phyloP scores from a whole-genome alignment of 2,797 vertebrate genomes.

The Siniperca undulata region DNA sequence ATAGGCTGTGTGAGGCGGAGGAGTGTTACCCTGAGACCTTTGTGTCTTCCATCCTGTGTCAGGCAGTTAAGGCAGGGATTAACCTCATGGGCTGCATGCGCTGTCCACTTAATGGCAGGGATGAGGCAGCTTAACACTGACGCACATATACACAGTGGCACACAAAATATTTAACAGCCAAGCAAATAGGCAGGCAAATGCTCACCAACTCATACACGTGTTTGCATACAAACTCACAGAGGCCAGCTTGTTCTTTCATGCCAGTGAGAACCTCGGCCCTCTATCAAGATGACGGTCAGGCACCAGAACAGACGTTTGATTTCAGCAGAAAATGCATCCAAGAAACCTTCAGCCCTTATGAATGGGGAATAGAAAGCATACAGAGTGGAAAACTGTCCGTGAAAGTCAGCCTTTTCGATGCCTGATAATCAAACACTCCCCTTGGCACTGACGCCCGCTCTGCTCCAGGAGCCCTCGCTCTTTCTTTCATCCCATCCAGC shows the following conservation, averaged over 20 bases:
- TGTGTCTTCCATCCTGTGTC: slow-evolving; percentile 56
- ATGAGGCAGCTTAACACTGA: slow-evolving; percentile 32
- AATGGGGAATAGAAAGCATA: slow-evolving; percentile 73
- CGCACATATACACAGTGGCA: slow-evolving; percentile 3
- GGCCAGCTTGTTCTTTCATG: slow-evolving; percentile 63
- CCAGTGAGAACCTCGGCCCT: slow-evolving; percentile 35
- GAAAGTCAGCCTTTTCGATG: slow-evolving; percentile 68
- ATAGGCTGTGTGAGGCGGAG: slow-evolving; percentile 22
- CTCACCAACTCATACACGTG: slow-evolving; percentile 33
- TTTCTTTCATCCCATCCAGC: slow-evolving; percentile 66
- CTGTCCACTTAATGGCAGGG: slow-evolving; percentile 30
- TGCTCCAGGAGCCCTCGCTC: slow-evolving; percentile 35
- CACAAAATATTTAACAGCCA: slow-evolving; percentile 28
- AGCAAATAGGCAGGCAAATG: slow-evolving; percentile 37
- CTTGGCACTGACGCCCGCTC: slow-evolving; percentile 53
- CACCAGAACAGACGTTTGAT: slow-evolving; percentile 63
- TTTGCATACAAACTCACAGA: slow-evolving; percentile 61
- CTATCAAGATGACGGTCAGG: slow-evolving; percentile 68
- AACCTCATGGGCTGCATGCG: slow-evolving; percentile 19
- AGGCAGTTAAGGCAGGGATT: slow-evolving; percentile 58
- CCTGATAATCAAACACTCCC: slow-evolving; percentile 70
- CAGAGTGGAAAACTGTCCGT: slow-evolving; percentile 71
- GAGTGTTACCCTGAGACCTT: slow-evolving; percentile 46
- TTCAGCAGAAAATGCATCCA: slow-evolving; percentile 61
- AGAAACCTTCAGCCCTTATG: slow-evolving; percentile 74